These are phyloP conservation scores for Aricia agestis DNA, from an alignment of 1,140 invertebrate species.

Conservation along the genomic window DNA sequence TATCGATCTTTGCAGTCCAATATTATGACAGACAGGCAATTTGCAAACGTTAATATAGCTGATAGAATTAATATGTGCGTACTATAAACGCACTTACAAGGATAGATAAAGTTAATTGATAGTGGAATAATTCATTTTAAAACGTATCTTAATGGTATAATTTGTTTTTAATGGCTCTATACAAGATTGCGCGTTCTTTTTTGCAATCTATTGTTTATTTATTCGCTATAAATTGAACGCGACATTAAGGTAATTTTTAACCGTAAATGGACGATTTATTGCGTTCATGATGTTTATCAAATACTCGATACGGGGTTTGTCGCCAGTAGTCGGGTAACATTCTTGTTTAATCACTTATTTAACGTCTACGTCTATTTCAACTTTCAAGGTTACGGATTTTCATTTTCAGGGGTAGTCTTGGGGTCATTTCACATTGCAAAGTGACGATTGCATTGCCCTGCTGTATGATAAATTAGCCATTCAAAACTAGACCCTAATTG, in stretches of 20 bases:
- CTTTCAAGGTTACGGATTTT: too few relatives aligned
- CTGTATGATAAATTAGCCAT: too few relatives aligned
- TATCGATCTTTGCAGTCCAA: neutral
- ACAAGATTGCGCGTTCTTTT: conserved; percentile 4
- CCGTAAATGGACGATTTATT: neutral
- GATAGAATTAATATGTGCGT: neutral
- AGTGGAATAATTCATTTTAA: conserved; percentile 12
- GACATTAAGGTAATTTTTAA: conserved; percentile 9
- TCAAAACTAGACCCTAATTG: too few relatives aligned
- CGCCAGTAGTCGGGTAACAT: neutral
- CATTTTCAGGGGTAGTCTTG: too few relatives aligned
- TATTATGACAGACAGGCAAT: neutral
- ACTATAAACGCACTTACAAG: neutral
- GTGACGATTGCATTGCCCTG: too few relatives aligned
- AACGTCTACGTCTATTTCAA: too few relatives aligned
- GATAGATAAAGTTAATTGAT: conserved; percentile 7
- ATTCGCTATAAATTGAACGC: neutral
- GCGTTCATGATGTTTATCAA: neutral
- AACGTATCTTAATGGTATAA: conserved; percentile 13
- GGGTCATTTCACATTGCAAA: too few relatives aligned
- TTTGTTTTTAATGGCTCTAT: conserved; percentile 6
- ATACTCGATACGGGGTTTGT: neutral
- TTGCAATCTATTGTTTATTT: conserved; percentile 11
- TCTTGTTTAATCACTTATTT: too few relatives aligned
- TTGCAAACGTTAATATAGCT: neutral